Percentiles rank a stretch among this genome's conserved stretches.
phyloP scores from a whole-genome alignment of 2,888 invertebrate genomes.

The Amblyjoppa fuscipennis region DNA sequence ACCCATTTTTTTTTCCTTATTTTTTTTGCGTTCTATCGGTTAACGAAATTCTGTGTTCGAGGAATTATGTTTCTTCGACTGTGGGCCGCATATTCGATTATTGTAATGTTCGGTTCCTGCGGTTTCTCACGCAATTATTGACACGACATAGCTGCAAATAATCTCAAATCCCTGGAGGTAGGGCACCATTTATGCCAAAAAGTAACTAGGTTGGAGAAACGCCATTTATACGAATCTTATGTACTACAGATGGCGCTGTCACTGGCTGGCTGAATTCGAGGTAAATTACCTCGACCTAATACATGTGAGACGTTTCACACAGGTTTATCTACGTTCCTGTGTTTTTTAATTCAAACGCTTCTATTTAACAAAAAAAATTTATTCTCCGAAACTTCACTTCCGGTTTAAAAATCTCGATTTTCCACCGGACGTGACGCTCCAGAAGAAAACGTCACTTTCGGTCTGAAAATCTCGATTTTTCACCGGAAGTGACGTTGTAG shows the following conservation, averaged over 20 bases:
- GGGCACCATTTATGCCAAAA: neutral
- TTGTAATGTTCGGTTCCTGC: conserved; percentile 29
- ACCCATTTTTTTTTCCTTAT: conserved; percentile 56
- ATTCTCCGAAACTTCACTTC: too few species aligned
- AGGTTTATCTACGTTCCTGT: too few species aligned
- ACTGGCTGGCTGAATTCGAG: neutral
- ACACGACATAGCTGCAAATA: conserved; percentile 8
- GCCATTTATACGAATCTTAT: neutral
- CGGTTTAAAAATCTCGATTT: too few species aligned
- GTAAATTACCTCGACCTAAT: neutral
- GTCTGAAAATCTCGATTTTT: too few species aligned
- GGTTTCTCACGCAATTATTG: conserved; percentile 39
- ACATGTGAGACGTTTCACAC: neutral
- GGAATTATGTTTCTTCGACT: conserved; percentile 30
- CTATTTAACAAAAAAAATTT: too few species aligned
- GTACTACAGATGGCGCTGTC: neutral
- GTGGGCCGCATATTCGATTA: conserved; percentile 29
- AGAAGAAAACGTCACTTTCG: too few species aligned
- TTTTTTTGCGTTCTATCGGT: conserved; percentile 10
- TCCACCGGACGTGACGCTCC: too few species aligned
- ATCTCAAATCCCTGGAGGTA: conserved; percentile 4
- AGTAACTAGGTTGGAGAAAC: too few species aligned
- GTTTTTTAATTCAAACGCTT: too few species aligned
- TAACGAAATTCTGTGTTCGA: conserved; percentile 30
- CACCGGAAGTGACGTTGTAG: too few species aligned